phyloP scores from a whole-genome alignment of 2,113 vertebrate genomes.

The Cyphomyrus discorhynchus region DNA sequence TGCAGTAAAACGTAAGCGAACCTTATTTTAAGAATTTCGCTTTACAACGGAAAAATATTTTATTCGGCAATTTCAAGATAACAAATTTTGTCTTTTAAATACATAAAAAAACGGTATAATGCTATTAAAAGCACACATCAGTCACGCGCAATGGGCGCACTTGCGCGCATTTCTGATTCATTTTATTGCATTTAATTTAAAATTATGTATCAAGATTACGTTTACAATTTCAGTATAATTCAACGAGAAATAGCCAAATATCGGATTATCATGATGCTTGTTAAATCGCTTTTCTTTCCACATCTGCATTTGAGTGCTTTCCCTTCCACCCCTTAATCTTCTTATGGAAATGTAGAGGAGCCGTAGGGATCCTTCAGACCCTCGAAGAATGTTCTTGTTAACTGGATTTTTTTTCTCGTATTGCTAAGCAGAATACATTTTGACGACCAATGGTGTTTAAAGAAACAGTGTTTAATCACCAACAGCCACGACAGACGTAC shows the following conservation, averaged over 20 bases:
- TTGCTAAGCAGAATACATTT: slow-evolving; percentile 87
- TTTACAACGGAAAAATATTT: not conserved
- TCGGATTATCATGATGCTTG: slow-evolving; percentile 93
- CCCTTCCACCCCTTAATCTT: slow-evolving; percentile 89
- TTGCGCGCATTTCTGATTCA: not conserved
- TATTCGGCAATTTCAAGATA: not conserved
- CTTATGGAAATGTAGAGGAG: slow-evolving; percentile 97
- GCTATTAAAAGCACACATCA: slow-evolving; percentile 63
- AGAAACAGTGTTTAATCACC: slow-evolving; percentile 78
- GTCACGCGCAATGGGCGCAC: slow-evolving; percentile 2
- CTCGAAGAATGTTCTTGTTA: slow-evolving; percentile 86
- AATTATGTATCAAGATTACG: slow-evolving; percentile 12
- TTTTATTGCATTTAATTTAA: slow-evolving; percentile 11
- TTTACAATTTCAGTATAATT: slow-evolving; percentile 78
- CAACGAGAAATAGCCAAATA: slow-evolving; percentile 90
- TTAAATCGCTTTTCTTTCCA: slow-evolving; percentile 81
- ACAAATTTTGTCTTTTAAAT: not conserved
- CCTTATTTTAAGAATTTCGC: not conserved
- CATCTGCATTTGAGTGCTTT: slow-evolving; percentile 97
- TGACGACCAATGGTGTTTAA: slow-evolving; percentile 79
- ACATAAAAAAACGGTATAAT: slow-evolving; percentile 40
- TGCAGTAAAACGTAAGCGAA: not conserved
- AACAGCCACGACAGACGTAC: slow-evolving; percentile 46
- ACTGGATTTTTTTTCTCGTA: slow-evolving; percentile 89
- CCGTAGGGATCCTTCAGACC: slow-evolving; percentile 84